phyloP scores from a whole-genome alignment of 2,888 invertebrate genomes.

The Campoletis raptor region DNA sequence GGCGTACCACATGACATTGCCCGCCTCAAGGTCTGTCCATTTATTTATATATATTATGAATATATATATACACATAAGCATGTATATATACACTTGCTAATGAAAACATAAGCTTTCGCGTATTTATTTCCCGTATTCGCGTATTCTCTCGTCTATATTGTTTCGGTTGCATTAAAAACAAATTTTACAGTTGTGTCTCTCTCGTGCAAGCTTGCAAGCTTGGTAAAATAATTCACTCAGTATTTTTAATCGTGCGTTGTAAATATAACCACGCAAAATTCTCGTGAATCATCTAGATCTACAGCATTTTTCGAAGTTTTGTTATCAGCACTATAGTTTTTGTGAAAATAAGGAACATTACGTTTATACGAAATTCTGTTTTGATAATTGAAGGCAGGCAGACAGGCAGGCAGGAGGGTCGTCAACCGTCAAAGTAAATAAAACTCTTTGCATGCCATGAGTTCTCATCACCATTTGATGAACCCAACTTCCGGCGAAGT shows the following conservation, averaged over 20 bases:
- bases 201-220: not conserved
- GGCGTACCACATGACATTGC: constrained; percentile 62
- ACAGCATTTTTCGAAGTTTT: not conserved
- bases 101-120: constrained; percentile 8
- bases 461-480: constrained; percentile 79
- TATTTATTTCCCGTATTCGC: not conserved
- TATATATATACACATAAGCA: not conserved
- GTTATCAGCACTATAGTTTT: not conserved
- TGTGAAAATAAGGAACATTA: not conserved
- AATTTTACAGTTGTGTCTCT: not conserved
- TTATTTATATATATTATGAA: not conserved
- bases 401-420: constrained; percentile 20
- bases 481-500: constrained; percentile 86
- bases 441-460: constrained; percentile 74
- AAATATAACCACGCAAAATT: not conserved
- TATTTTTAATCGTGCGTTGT: not conserved
- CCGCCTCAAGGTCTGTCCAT: constrained; percentile 60
- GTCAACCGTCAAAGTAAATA: constrained; percentile 24
- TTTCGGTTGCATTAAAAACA: not conserved
- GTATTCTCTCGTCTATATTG: not conserved
- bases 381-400: not conserved
- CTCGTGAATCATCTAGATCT: not conserved
- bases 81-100: constrained; percentile 1
- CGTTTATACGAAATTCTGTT: not conserved
- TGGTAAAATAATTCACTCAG: not conserved